Percentiles rank a stretch among this genome's conserved stretches.
Conservation (phyloP, 2,888 invertebrate species). For the Eupithecia insigniata region DNA sequence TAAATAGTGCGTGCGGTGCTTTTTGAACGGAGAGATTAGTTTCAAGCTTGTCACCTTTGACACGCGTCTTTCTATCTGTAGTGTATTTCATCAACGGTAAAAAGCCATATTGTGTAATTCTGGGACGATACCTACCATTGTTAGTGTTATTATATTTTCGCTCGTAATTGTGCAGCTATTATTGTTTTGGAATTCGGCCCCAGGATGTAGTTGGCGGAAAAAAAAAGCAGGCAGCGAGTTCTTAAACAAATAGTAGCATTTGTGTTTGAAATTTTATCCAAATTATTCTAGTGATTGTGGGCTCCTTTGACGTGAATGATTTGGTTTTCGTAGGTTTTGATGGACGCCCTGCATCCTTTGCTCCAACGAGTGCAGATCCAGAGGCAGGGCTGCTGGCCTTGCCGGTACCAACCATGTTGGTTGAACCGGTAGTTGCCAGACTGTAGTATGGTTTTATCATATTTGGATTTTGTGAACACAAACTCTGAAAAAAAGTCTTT, state of each 20-base stretch:
- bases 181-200: too few relatives aligned
- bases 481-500: not conserved
- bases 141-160: too few relatives aligned
- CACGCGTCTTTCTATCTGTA: too few relatives aligned
- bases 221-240: not conserved
- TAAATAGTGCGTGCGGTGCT: too few relatives aligned
- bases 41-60: too few relatives aligned
- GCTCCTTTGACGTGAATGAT: conserved; percentile 4
- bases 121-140: too few relatives aligned
- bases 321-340: not conserved
- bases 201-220: not conserved
- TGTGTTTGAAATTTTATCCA: not conserved
- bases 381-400: conserved; percentile 6
- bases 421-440: conserved; percentile 28
- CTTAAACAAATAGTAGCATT: not conserved
- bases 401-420: conserved; percentile 13
- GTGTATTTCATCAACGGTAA: too few relatives aligned
- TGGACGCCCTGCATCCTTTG: conserved; percentile 21
- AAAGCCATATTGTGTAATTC: too few relatives aligned
- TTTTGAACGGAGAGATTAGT: too few relatives aligned
- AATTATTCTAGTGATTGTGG: not conserved
- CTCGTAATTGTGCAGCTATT: too few relatives aligned
- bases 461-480: conserved; percentile 15
- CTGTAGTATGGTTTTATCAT: conserved; percentile 23
- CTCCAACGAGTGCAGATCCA: conserved; percentile 24